Conservation (phyloP, 1,140 invertebrate species). For the Trachymyrmex septentrionalis region DNA sequence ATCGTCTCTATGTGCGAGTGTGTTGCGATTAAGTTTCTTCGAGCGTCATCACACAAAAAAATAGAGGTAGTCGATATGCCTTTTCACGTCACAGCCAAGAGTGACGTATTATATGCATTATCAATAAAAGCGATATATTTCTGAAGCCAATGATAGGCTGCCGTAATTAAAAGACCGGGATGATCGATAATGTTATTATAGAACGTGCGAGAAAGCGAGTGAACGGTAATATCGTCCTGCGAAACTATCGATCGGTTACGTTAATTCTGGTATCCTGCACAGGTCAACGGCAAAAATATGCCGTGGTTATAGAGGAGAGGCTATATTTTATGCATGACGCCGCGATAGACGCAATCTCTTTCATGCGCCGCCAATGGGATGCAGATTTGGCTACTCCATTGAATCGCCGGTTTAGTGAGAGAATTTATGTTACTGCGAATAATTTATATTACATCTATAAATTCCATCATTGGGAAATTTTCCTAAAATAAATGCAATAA, state of each 20-base stretch:
- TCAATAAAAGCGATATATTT: constrained; percentile 42
- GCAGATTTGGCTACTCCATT: constrained; percentile 40
- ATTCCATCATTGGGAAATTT: neutral
- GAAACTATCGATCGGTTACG: constrained; percentile 29
- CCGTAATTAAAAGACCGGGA: constrained; percentile 56
- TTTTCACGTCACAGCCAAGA: constrained; percentile 41
- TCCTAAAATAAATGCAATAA: neutral
- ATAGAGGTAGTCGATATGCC: constrained; percentile 21
- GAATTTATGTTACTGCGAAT: constrained; percentile 23
- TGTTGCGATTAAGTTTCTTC: neutral
- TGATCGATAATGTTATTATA: constrained; percentile 60
- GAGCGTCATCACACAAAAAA: constrained; percentile 15
- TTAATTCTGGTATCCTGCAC: constrained; percentile 54
- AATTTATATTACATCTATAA: neutral
- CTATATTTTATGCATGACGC: constrained; percentile 53
- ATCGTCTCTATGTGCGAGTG: neutral
- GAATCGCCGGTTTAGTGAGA: neutral
- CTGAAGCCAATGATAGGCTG: constrained; percentile 33
- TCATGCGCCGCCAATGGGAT: constrained; percentile 46
- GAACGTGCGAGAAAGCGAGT: neutral
- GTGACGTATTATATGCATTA: constrained; percentile 54
- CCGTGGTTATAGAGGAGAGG: constrained; percentile 18
- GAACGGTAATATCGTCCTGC: constrained; percentile 23
- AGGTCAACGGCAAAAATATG: constrained; percentile 59
- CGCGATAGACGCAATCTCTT: constrained; percentile 43